Conservation (phyloP, 1,140 invertebrate species). For the Drosophila sproati region DNA sequence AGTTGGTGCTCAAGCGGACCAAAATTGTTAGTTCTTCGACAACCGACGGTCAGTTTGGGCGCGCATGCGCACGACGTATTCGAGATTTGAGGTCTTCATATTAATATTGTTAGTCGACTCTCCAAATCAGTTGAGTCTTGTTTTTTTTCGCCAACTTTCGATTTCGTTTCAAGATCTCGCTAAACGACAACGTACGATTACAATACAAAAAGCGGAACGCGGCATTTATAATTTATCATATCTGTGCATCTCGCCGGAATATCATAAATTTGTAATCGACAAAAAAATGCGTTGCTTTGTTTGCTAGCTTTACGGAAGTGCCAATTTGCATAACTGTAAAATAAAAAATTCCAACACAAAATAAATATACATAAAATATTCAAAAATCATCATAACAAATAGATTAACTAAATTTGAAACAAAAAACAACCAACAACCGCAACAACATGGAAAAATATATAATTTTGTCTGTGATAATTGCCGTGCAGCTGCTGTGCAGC, state of each 20-base stretch:
- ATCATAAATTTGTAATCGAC: constrained; percentile 15
- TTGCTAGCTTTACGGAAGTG: constrained; percentile 47
- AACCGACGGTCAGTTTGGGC: constrained; percentile 83
- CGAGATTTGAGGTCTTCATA: constrained; percentile 10
- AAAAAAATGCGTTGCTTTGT: constrained; percentile 36
- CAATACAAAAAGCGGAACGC: background rate
- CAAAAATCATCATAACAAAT: constrained; percentile 47
- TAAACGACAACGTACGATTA: constrained; percentile 11
- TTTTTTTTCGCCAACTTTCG: constrained; percentile 60
- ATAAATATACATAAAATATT: constrained; percentile 35
- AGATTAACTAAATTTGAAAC: constrained; percentile 32
- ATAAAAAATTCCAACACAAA: constrained; percentile 30
- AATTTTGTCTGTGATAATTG: constrained; percentile 79
- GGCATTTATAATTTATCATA: constrained; percentile 36
- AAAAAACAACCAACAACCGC: constrained; percentile 28
- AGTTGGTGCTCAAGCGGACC: constrained; percentile 55
- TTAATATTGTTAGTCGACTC: background rate
- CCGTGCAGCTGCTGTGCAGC: constrained; percentile 67
- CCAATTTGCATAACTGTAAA: constrained; percentile 45
- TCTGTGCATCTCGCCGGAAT: constrained; percentile 29
- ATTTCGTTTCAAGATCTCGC: constrained; percentile 35
- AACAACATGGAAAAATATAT: constrained; percentile 77
- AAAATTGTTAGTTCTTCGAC: constrained; percentile 83
- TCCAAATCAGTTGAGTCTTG: background rate
- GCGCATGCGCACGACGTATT: constrained; percentile 74